Evolutionary conservation across 2,797 vertebrate genomes (phyloP), one percentile per base, ranked within the genome.

Genomic region (Propithecus deckenii): DNA sequence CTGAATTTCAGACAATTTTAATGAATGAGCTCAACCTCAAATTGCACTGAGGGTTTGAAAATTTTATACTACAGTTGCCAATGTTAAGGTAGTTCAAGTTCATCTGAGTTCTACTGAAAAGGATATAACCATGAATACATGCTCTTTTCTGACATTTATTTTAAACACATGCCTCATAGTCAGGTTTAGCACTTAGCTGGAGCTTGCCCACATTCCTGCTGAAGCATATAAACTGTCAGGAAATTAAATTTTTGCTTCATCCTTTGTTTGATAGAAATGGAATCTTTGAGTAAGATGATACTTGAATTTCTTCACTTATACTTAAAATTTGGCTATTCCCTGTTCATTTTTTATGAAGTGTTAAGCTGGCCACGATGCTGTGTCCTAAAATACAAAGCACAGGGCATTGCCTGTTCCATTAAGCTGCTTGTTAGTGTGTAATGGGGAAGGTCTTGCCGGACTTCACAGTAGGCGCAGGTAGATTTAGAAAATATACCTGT

Each of bases 201-300:
- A 5, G 2, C 75, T 95, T 95, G 91, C 67, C 57, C 63, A 72
- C 84, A 88, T 90, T 97, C 96, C 85, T 90, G 35, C 43, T 28
- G 35, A 67, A 94, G 91, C 57, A 85, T 55, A 86, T 78, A 89
- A 96, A 96, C 71, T 85, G 46, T 85, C 95, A 97, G 95, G 94
- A 98, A 96, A 95, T 97, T 86, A 96, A 96, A 95, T 46, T 72
- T 95, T 87, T 96, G 75, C 76, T 94, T 95, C 92, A 78, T 95
- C 95, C 38, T 96, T 95, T 93, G 55, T 92, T 92, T 92, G 95
- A 95, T 57, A 96, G 81, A 94, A 96, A 78, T 86, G 87, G 89
- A 93, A 90, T 94, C 76, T 93, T 78, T 89, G 75, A 87, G 69
- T n/a, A 84, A 96, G 69, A 69, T 83, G 23, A 15, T 83, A 57